A percentile compares a stretch with the other conserved stretches of the same genome.
phyloP scores from a whole-genome alignment of 2,888 invertebrate genomes.

The Lepidocyrtoides sp. region DNA sequence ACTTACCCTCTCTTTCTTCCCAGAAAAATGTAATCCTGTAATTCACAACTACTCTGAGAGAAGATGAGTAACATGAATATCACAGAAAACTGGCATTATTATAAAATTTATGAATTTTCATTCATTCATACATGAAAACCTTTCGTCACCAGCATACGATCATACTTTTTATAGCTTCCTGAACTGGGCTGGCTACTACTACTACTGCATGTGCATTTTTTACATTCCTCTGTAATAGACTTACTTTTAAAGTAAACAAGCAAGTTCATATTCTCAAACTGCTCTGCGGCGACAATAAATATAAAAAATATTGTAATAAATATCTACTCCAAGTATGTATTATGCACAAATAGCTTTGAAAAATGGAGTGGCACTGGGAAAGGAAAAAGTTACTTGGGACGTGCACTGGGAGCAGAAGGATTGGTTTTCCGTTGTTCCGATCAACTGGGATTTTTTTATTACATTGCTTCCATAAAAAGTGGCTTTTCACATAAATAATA shows the following conservation, averaged over 20 bases:
- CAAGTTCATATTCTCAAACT: conserved; percentile 40
- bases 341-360: neutral
- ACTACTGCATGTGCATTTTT: conserved; percentile 8
- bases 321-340: neutral
- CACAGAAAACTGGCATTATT: conserved; percentile 57
- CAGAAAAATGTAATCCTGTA: conserved; percentile 57
- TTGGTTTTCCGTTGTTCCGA: conserved; percentile 62
- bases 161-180: neutral
- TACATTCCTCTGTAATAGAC: conserved; percentile 16
- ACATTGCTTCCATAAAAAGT: conserved; percentile 3
- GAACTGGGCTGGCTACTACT: neutral
- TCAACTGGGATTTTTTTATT: conserved; percentile 62
- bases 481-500: conserved; percentile 66
- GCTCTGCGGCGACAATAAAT: neutral
- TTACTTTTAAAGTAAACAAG: conserved; percentile 22
- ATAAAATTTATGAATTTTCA: conserved; percentile 75
- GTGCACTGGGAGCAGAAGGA: conserved; percentile 34
- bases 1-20: conserved; percentile 52
- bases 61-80: conserved; percentile 58
- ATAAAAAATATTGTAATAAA: neutral
- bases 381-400: neutral
- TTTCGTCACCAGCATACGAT: neutral
- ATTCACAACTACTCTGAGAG: conserved; percentile 27
- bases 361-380: neutral
- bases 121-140: conserved; percentile 65